Conservation (phyloP, 1,140 invertebrate species). For the Ptiloglossa arizonensis region DNA sequence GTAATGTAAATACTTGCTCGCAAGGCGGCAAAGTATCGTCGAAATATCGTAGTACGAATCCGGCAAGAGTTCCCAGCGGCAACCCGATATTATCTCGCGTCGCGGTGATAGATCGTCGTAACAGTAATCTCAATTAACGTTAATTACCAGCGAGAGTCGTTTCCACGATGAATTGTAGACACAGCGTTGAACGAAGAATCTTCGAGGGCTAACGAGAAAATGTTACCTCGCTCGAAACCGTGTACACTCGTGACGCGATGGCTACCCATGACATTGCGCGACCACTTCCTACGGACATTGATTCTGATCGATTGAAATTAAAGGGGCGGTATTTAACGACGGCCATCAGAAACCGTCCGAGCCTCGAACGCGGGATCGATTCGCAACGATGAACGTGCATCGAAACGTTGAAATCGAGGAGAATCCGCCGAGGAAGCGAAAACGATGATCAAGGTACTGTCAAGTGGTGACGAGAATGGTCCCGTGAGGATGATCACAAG, state of each 20-base stretch:
- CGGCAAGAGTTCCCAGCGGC: too few relatives aligned
- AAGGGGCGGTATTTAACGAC: constrained; percentile 9
- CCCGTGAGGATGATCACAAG: too few relatives aligned
- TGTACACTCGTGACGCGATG: neutral
- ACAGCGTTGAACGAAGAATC: neutral
- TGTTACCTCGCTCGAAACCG: neutral
- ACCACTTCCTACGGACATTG: constrained; percentile 14
- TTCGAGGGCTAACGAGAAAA: neutral
- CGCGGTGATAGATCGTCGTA: too few relatives aligned
- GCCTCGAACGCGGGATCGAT: constrained; percentile 46
- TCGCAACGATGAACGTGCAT: constrained; percentile 47
- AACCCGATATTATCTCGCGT: neutral
- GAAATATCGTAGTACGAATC: too few relatives aligned
- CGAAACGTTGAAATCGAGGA: constrained; percentile 22
- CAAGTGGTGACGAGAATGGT: too few relatives aligned
- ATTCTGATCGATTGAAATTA: constrained; percentile 28
- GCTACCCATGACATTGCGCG: neutral
- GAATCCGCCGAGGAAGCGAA: neutral
- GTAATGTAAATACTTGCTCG: too few relatives aligned
- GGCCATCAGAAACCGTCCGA: constrained; percentile 31
- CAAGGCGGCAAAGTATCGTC: too few relatives aligned
- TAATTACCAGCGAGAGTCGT: neutral
- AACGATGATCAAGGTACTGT: neutral
- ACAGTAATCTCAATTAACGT: neutral
- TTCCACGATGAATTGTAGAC: neutral